Percentiles rank a stretch among this genome's conserved stretches.
Conservation (phyloP, 2,888 invertebrate species). For the Idaea straminata region DNA sequence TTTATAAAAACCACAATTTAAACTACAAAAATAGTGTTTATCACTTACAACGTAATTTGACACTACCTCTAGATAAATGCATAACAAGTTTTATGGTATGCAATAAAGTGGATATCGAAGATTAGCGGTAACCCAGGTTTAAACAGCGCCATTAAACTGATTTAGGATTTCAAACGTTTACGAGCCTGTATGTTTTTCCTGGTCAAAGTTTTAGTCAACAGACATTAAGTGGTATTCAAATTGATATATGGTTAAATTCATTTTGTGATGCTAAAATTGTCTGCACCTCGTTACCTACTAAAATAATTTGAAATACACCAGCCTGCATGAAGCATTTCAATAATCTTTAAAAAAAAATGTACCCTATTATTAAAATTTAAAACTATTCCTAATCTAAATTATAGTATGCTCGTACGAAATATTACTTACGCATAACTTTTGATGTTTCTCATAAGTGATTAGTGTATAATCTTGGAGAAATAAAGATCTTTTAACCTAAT, state of each 20-base stretch:
- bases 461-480: too few relatives aligned
- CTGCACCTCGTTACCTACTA: background rate
- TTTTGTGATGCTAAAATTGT: background rate
- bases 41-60: background rate
- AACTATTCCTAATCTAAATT: too few relatives aligned
- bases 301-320: background rate
- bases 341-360: too few relatives aligned
- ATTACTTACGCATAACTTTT: too few relatives aligned
- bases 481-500: too few relatives aligned
- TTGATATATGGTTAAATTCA: conserved; percentile 27
- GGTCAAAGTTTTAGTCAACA: conserved; percentile 37
- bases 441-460: too few relatives aligned
- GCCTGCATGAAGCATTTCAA: background rate
- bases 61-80: background rate
- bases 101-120: conserved; percentile 20
- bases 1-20: too few relatives aligned
- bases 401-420: too few relatives aligned
- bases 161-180: conserved; percentile 32
- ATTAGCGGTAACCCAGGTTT: conserved; percentile 35
- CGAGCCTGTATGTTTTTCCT: conserved; percentile 26
- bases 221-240: conserved; percentile 43
- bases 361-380: too few relatives aligned
- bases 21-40: background rate
- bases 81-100: conserved; percentile 5
- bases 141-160: conserved; percentile 40